Conservation (phyloP, 1,140 invertebrate species). For the Drosophila pruinosa region DNA sequence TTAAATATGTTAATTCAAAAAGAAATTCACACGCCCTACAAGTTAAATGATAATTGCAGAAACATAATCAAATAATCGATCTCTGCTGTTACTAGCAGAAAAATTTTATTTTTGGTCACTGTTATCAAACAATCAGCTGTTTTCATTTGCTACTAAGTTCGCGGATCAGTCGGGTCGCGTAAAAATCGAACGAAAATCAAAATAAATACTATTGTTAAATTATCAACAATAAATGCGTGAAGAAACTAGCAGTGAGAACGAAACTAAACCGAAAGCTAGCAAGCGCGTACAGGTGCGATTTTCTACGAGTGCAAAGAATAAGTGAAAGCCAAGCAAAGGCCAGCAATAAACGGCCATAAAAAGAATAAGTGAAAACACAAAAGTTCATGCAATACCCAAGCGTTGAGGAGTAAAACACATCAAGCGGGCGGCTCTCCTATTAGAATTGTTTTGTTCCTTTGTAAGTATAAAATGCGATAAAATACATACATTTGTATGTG, state of each 20-base stretch:
- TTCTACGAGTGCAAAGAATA: constrained; percentile 17
- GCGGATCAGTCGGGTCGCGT: constrained; percentile 44
- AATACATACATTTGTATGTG: not conserved
- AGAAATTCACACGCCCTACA: too few relatives aligned
- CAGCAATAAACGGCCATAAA: constrained; percentile 9
- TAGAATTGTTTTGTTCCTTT: constrained; percentile 8
- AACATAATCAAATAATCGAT: not conserved
- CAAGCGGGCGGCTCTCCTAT: constrained; percentile 2
- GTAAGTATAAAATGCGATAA: constrained; percentile 23
- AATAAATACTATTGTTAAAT: constrained; percentile 25
- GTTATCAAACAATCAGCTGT: constrained; percentile 40
- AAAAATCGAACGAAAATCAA: constrained; percentile 42
- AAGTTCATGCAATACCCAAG: constrained; percentile 35
- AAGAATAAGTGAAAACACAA: constrained; percentile 36
- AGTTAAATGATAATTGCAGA: too few relatives aligned
- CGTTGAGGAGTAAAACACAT: constrained; percentile 10
- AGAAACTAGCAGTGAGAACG: not conserved
- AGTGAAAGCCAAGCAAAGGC: constrained; percentile 35
- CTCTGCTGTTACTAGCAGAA: constrained; percentile 26
- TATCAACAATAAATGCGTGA: constrained; percentile 12
- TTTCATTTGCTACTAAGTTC: constrained; percentile 42
- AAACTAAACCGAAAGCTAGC: constrained; percentile 2
- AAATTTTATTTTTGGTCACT: constrained; percentile 11
- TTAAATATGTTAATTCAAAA: too few relatives aligned
- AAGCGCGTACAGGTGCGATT: constrained; percentile 26